These are phyloP conservation scores for Tricholaema leucomelas DNA, from an alignment of 2,113 vertebrate genomes.

Conservation along the genomic window DNA sequence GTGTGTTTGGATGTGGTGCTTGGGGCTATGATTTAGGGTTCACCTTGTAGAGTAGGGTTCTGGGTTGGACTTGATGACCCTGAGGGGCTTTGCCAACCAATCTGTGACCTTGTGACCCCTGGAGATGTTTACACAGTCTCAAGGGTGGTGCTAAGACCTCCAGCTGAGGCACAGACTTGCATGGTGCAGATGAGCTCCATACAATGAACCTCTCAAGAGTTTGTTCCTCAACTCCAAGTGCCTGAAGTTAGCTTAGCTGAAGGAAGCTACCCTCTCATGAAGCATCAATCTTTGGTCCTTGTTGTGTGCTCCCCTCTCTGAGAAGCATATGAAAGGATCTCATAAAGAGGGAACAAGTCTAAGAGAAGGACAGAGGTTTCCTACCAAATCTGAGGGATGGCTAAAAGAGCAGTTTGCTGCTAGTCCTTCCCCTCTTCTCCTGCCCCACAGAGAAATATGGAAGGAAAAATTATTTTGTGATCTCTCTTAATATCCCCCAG, in stretches of 20 bases:
- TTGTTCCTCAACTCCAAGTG: neutral
- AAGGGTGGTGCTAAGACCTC: neutral
- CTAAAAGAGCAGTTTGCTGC: neutral
- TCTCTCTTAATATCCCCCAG: neutral
- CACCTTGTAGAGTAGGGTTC: too few species aligned
- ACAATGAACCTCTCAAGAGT: neutral
- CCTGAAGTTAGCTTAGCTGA: neutral
- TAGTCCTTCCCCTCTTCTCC: neutral
- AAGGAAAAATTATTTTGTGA: neutral
- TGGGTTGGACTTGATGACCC: too few species aligned
- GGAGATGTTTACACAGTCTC: neutral
- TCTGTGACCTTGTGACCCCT: neutral
- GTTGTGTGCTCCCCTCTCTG: neutral
- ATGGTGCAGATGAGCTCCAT: neutral
- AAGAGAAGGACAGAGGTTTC: neutral
- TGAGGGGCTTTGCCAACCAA: too few species aligned
- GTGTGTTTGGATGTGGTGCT: too few species aligned
- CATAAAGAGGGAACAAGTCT: neutral
- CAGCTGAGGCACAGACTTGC: neutral
- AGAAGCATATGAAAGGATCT: neutral
- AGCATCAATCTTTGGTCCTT: neutral
- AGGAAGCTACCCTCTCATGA: neutral
- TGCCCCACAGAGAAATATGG: neutral
- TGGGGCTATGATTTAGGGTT: too few species aligned
- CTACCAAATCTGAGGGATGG: neutral